Evolutionary conservation across 1,140 invertebrate genomes (phyloP).

Genomic region (Drosophila subobscura): DNA sequence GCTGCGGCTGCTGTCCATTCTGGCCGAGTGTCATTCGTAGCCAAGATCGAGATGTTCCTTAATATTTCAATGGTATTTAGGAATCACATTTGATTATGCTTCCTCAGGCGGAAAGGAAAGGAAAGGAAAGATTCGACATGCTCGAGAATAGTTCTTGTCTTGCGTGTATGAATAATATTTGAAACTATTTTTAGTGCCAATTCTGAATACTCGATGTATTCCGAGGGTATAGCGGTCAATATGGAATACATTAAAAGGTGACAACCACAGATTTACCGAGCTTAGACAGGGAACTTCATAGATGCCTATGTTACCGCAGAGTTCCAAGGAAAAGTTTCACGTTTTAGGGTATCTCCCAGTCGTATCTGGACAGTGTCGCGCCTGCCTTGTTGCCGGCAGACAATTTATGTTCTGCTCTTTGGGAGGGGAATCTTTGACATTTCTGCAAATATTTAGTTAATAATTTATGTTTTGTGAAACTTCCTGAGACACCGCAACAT

Average conservation of each 20-base stretch:
- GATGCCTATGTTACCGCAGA: no score
- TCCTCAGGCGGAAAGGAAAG: constrained; percentile 11
- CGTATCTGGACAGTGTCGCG: not conserved
- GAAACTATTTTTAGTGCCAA: constrained; percentile 72
- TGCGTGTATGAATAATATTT: constrained; percentile 73
- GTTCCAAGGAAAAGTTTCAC: not conserved
- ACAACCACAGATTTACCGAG: not conserved
- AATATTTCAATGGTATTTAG: constrained; percentile 14
- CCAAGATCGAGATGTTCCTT: constrained; percentile 17
- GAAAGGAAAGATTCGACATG: constrained; percentile 47
- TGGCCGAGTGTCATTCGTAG: constrained; percentile 29
- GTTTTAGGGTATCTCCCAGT: constrained; percentile 13
- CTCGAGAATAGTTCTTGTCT: constrained; percentile 42
- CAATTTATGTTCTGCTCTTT: constrained; percentile 29
- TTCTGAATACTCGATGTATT: constrained; percentile 47
- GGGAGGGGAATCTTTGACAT: constrained; percentile 26
- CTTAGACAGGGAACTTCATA: no score
- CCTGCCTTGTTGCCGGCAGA: constrained; percentile 27
- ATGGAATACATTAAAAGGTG: not conserved
- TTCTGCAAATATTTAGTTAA: constrained; percentile 50
- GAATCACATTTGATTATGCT: constrained; percentile 48
- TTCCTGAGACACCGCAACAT: constrained; percentile 18
- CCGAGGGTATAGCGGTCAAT: constrained; percentile 37
- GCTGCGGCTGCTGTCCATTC: not conserved
- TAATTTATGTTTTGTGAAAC: constrained; percentile 24